Percentiles rank a stretch among this genome's conserved stretches.
These are phyloP conservation scores for Sciaenops ocellatus DNA, from an alignment of 2,797 vertebrate species.

Conservation along the genomic window DNA sequence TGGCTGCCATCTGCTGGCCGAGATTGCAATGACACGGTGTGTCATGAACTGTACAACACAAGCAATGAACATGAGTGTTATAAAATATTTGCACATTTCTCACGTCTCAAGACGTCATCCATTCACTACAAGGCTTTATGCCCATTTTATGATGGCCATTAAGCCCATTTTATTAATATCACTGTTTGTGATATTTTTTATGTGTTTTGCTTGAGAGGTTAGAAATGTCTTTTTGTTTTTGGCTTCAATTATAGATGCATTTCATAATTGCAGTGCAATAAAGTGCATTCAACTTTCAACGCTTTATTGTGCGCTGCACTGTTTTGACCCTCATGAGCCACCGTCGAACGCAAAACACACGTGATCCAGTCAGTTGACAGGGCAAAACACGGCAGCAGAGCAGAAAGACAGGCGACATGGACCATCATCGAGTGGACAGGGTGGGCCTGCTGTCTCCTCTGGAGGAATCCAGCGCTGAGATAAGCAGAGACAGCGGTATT, in stretches of 20 bases:
- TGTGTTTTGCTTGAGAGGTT: no score
- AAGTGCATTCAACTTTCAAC: not conserved
- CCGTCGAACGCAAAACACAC: constrained; percentile 64
- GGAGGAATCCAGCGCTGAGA: constrained; percentile 82
- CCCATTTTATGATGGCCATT: no score
- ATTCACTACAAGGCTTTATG: no score
- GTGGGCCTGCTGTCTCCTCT: constrained; percentile 84
- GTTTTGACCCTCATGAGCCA: constrained; percentile 53
- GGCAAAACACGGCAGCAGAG: constrained; percentile 67
- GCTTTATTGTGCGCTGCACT: not conserved
- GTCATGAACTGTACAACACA: not conserved
- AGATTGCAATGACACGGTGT: not conserved
- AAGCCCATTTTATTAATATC: no score
- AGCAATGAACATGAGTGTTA: not conserved
- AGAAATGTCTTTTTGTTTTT: not conserved
- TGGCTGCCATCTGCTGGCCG: constrained; percentile 72
- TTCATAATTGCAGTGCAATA: not conserved
- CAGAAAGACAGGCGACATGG: constrained; percentile 74
- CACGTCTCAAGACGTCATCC: no score
- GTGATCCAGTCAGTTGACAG: constrained; percentile 79
- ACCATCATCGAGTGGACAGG: constrained; percentile 80
- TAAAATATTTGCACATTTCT: not conserved
- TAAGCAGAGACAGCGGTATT: constrained; percentile 91
- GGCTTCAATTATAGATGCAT: not conserved
- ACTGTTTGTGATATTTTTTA: no score